Base-by-base conservation (phyloP, 2,888 invertebrate genomes). In the Luperina testacea region DNA sequence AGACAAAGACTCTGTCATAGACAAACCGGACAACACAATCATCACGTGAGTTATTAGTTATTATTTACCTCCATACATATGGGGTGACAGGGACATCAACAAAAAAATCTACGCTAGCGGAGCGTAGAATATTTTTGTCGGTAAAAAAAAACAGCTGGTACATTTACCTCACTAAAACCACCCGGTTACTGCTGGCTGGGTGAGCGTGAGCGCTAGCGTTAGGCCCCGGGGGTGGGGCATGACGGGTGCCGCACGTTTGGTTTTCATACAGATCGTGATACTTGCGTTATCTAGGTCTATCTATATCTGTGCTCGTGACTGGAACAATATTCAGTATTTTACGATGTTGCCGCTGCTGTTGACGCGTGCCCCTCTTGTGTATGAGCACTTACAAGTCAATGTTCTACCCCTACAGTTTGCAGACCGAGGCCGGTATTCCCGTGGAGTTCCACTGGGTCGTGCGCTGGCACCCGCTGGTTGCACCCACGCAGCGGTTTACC, bases 41-140 rank as follows among this genome's bases (percentile, higher is more conserved):
- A 92, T 95, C 53, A 94, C 92, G 95, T 95, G 85, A 91, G 94
- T n/a, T n/a, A n/a, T n/a, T n/a, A n/a, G n/a, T n/a, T n/a, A n/a
- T n/a, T 91, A 84, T 17, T 67, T 32, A 1, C 27, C 32, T 77
- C 24, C 13, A 0, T 63, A 77, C 6, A 45, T 45, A 45, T 11
- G 2, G 8, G 24, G 20, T 24, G 20, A 53, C 24, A 53, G 8
- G 9, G 20, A 8, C 53, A 24, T 20, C 20, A 53, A 20, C 53
- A 24, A 8, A 24, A 45, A 45, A 45, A 45, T 11, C 45, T 53
- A 17, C 5, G 5, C 53, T 6, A 53, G 1, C 45, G 53, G 5
- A 53, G 53, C 7, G 20, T 20, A 6, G 0, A 53, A 20, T 53
- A n/a, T 53, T 20, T 20, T 20, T 51, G 20, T 53, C 51, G 17